phyloP scores from a whole-genome alignment of 30 jellyfish, hydroid and myxozoan species.

The Rhopilema esculentum region DNA sequence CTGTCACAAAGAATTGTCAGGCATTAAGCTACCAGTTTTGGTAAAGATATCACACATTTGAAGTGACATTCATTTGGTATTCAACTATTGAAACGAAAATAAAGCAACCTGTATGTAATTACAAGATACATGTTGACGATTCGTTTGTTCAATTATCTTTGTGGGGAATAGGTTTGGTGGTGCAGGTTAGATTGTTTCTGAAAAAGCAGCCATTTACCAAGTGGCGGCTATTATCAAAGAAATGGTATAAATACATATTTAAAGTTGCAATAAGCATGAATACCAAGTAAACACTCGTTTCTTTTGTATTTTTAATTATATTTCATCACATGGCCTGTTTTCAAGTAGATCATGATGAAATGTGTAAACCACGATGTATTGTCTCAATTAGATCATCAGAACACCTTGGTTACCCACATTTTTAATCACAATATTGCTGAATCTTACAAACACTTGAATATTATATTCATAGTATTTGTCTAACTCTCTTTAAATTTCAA shows the following conservation, averaged over 20 bases:
- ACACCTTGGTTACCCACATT: neutral
- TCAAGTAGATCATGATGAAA: neutral
- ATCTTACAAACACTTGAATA: neutral
- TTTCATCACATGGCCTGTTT: neutral
- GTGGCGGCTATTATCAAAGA: neutral
- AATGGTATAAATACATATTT: neutral
- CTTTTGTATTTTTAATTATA: neutral
- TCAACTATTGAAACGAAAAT: slow-evolving; percentile 23
- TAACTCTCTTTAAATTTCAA: too few relatives aligned
- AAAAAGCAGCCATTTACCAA: neutral
- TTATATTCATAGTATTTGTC: neutral
- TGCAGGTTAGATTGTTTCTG: slow-evolving; percentile 14
- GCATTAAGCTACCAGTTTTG: slow-evolving; percentile 30
- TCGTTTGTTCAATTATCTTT: slow-evolving; percentile 17
- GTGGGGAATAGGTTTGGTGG: neutral
- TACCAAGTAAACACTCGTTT: neutral
- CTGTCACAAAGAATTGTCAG: slow-evolving; percentile 6
- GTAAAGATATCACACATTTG: slow-evolving; percentile 1
- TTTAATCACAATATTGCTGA: neutral
- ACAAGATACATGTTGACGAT: slow-evolving; percentile 44
- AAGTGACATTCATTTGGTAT: slow-evolving; percentile 16
- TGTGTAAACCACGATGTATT: neutral
- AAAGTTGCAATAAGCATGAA: neutral
- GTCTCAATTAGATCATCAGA: neutral
- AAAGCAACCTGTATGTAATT: slow-evolving; percentile 17